Conservation (phyloP, 2,888 invertebrate genomes). For the Torymus aiolomorphi region DNA sequence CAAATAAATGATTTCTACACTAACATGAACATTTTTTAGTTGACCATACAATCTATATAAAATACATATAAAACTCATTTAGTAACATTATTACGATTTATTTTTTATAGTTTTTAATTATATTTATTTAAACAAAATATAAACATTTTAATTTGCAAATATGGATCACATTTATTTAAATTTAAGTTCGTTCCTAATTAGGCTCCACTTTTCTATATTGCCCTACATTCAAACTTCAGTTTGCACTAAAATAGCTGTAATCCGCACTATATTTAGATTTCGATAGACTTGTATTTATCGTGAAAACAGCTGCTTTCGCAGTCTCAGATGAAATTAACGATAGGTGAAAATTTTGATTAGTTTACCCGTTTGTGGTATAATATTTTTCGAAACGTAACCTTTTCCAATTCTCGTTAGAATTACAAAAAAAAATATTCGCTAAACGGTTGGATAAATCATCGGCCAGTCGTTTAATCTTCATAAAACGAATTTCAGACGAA, state of each 20-base stretch:
- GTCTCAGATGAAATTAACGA: not conserved
- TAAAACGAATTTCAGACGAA: not conserved
- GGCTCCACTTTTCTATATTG: conserved; percentile 28
- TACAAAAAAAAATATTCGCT: too few species aligned
- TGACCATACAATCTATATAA: too few species aligned
- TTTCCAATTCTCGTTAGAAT: too few species aligned
- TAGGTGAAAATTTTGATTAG: not conserved
- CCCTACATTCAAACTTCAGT: conserved; percentile 39
- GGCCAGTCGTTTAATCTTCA: not conserved
- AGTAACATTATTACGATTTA: too few species aligned
- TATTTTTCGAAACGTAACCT: too few species aligned
- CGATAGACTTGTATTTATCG: conserved; percentile 25
- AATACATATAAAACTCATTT: too few species aligned
- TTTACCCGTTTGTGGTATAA: too few species aligned
- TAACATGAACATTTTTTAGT: too few species aligned
- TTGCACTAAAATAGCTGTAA: conserved; percentile 45
- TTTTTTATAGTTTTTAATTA: too few species aligned
- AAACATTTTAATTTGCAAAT: not conserved
- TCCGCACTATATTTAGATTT: conserved; percentile 31
- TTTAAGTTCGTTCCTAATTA: conserved; percentile 31
- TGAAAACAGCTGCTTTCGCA: conserved; percentile 23
- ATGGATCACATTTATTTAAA: not conserved
- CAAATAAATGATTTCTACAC: too few species aligned
- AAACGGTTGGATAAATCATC: not conserved
- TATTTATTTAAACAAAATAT: too few species aligned